A percentile compares a stretch with the other conserved stretches of the same genome.
These are phyloP conservation scores for Rapana venosa DNA, from an alignment of 2,888 invertebrate genomes.

Conservation along the genomic window DNA sequence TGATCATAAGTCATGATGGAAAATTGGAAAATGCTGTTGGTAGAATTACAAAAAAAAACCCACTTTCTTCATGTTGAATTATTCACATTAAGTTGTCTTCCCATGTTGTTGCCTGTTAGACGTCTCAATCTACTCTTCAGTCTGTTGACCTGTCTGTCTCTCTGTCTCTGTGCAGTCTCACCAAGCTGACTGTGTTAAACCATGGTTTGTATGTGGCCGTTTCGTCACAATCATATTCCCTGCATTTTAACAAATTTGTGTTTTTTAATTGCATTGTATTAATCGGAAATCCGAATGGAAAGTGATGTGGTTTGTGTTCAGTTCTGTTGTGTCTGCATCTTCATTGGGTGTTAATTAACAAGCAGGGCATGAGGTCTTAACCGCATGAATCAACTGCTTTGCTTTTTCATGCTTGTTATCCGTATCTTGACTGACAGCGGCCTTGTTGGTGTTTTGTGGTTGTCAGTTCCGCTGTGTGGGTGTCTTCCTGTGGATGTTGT, in stretches of 20 bases:
- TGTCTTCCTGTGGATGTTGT: conserved; percentile 6
- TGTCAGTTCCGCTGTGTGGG: not conserved
- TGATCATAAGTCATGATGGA: not conserved
- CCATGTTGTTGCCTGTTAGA: not conserved
- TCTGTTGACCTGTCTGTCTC: not conserved
- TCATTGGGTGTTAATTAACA: conserved; percentile 2
- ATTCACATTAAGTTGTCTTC: not conserved
- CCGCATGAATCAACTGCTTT: not conserved
- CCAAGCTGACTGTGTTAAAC: conserved; percentile 27
- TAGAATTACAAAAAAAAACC: not conserved
- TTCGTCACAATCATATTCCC: conserved; percentile 1
- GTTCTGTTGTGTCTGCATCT: not conserved
- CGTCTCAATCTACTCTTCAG: not conserved
- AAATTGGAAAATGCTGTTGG: not conserved
- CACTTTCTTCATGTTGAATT: not conserved
- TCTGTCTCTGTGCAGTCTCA: not conserved
- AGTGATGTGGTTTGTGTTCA: not conserved
- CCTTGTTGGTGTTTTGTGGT: not conserved
- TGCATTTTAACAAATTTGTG: not conserved
- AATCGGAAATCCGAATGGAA: not conserved
- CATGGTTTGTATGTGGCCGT: conserved; percentile 19
- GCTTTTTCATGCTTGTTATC: not conserved
- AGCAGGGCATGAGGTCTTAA: not conserved
- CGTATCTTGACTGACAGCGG: not conserved
- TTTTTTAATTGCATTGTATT: not conserved